Percentiles rank a stretch among this genome's conserved stretches.
These are phyloP conservation scores for Ceratitis capitata DNA, from an alignment of 1,140 invertebrate species.

Conservation along the genomic window DNA sequence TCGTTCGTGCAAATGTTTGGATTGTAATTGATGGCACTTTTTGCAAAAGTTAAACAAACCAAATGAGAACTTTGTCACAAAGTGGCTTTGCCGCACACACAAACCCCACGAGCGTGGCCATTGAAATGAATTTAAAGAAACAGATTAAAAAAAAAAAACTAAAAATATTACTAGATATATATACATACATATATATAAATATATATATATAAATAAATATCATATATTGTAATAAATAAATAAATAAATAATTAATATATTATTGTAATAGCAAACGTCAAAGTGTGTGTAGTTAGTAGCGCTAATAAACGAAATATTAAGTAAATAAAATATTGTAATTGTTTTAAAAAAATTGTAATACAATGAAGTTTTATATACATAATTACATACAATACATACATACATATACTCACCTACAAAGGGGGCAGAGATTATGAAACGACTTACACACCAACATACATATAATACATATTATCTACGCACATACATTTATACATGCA, in stretches of 20 bases:
- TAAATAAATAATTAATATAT: not conserved
- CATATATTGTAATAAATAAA: slow-evolving; percentile 19
- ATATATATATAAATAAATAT: not conserved
- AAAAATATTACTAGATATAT: too few relatives aligned
- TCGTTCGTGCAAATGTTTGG: not conserved
- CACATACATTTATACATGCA: slow-evolving; percentile 13
- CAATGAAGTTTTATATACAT: slow-evolving; percentile 36
- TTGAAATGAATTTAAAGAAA: slow-evolving; percentile 28
- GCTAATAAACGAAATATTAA: slow-evolving; percentile 25
- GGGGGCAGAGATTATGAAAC: not conserved
- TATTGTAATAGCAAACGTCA: slow-evolving; percentile 31
- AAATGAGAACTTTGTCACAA: not conserved
- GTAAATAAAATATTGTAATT: slow-evolving; percentile 25
- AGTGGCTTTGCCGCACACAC: not conserved
- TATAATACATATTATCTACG: not conserved
- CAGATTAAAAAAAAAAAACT: not conserved
- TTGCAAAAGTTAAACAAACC: slow-evolving; percentile 29
- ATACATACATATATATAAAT: not conserved
- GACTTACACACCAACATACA: not conserved
- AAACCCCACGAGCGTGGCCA: slow-evolving; percentile 9
- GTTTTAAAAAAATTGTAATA: slow-evolving; percentile 32
- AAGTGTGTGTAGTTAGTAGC: slow-evolving; percentile 34
- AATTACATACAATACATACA: not conserved
- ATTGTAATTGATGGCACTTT: not conserved
- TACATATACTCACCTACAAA: not conserved